These are phyloP conservation scores for Silurus asotus DNA, from an alignment of 2,113 vertebrate genomes.

Conservation along the genomic window DNA sequence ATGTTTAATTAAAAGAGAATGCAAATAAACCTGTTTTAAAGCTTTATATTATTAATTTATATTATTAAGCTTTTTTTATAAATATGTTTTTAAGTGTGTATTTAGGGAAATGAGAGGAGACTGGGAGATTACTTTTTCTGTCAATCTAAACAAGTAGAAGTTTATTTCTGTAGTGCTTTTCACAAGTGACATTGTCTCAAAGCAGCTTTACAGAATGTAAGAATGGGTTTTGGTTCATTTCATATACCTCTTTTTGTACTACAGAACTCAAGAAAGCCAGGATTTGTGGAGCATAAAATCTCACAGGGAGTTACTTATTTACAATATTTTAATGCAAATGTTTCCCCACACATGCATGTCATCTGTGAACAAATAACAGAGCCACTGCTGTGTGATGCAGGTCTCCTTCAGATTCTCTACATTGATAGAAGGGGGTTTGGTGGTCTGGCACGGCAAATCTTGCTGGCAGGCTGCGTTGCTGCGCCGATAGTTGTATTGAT, in stretches of 20 bases:
- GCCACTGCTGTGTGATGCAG: background rate
- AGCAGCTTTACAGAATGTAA: no score
- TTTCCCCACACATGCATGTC: background rate
- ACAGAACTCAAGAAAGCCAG: background rate
- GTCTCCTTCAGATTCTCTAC: slow-evolving; percentile 10
- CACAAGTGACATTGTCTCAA: no score
- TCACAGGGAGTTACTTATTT: background rate
- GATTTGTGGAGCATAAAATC: background rate
- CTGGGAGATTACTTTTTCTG: no score
- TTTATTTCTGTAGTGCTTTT: no score
- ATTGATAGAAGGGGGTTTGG: slow-evolving; percentile 22
- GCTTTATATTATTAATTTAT: no score
- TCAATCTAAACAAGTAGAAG: no score
- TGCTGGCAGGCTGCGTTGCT: slow-evolving; percentile 31
- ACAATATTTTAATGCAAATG: background rate
- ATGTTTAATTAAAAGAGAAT: background rate
- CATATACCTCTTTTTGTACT: background rate
- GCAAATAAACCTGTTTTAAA: background rate
- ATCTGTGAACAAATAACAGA: background rate
- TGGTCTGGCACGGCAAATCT: slow-evolving; percentile 27
- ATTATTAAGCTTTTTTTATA: background rate
- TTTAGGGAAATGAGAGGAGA: no score
- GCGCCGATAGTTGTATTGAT: slow-evolving; percentile 54
- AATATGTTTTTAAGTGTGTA: background rate
- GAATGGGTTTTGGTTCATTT: background rate